Evolutionary conservation across 2,797 vertebrate species (phyloP).

Genomic region (Thunnus albacares): DNA sequence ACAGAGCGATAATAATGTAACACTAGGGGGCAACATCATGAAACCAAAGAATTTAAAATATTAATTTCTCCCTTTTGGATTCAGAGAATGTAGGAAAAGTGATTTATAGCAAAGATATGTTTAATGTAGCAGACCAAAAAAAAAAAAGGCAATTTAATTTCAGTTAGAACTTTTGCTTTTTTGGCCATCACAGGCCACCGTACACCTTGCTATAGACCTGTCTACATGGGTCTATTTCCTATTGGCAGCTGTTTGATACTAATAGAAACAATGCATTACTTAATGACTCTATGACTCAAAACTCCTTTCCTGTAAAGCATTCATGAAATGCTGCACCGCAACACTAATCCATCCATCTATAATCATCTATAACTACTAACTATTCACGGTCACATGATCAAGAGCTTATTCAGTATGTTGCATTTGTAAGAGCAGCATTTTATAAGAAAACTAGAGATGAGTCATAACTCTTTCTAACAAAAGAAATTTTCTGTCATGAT

Average conservation of each 20-base stretch:
- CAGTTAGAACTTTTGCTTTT: no score
- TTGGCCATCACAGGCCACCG: background rate
- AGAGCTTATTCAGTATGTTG: slow-evolving; percentile 12
- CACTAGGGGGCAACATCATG: no score
- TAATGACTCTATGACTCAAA: slow-evolving; percentile 35
- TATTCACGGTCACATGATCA: background rate
- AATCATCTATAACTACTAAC: background rate
- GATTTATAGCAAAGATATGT: no score
- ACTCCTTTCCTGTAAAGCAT: slow-evolving; percentile 17
- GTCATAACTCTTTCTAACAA: slow-evolving; percentile 27
- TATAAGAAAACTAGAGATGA: slow-evolving; percentile 20
- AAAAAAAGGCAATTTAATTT: no score
- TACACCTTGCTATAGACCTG: background rate
- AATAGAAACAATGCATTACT: slow-evolving; percentile 20
- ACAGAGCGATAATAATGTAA: no score
- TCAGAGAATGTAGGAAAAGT: no score
- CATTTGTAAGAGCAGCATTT: slow-evolving; percentile 25
- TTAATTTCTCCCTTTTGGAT: no score
- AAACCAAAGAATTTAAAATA: no score
- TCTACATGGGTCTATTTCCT: background rate
- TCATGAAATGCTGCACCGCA: slow-evolving; percentile 27
- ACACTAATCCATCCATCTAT: slow-evolving; percentile 5
- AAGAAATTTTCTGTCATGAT: slow-evolving; percentile 32
- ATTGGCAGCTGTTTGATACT: background rate
- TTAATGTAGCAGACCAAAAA: no score